Percentiles rank a stretch among this genome's conserved stretches.
phyloP scores from a whole-genome alignment of 2,888 invertebrate species.

The Lasioglossum leucozonium region DNA sequence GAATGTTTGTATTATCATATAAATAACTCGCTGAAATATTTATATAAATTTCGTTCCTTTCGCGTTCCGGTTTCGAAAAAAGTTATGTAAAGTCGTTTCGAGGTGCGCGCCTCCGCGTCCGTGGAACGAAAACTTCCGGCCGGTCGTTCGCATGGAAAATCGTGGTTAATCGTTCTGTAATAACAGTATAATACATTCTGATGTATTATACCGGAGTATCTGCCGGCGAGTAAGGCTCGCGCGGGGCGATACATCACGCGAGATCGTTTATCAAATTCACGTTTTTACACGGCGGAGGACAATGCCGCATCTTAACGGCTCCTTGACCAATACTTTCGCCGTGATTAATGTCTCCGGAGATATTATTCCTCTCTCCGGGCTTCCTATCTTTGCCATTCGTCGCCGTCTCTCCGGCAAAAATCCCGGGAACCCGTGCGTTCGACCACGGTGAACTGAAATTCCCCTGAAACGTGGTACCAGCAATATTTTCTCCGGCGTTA shows the following conservation, averaged over 20 bases:
- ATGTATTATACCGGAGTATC: constrained; percentile 29
- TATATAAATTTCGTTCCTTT: not conserved
- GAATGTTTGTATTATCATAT: not conserved
- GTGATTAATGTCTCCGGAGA: constrained; percentile 54
- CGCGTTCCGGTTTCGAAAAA: not conserved
- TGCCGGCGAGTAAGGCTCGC: not conserved
- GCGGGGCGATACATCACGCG: constrained; percentile 41
- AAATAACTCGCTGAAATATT: constrained; percentile 5
- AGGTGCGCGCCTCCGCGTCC: not conserved
- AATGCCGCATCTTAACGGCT: constrained; percentile 53
- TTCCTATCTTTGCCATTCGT: constrained; percentile 7
- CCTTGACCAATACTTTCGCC: constrained; percentile 54
- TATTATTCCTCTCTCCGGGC: constrained; percentile 40
- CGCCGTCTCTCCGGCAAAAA: not conserved
- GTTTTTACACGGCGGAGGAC: constrained; percentile 29
- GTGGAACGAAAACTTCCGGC: not conserved
- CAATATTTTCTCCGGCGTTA: not conserved
- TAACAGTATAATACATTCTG: constrained; percentile 10
- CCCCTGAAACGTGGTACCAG: not conserved
- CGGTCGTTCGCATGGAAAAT: constrained; percentile 28
- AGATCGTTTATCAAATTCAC: constrained; percentile 53
- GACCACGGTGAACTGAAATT: not conserved
- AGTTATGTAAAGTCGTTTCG: not conserved
- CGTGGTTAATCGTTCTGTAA: constrained; percentile 36
- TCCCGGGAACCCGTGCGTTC: not conserved